Percentiles rank a stretch among this genome's conserved stretches.
Evolutionary conservation across 2,888 invertebrate genomes (phyloP).

Genomic region (Seira sanloemensis): DNA sequence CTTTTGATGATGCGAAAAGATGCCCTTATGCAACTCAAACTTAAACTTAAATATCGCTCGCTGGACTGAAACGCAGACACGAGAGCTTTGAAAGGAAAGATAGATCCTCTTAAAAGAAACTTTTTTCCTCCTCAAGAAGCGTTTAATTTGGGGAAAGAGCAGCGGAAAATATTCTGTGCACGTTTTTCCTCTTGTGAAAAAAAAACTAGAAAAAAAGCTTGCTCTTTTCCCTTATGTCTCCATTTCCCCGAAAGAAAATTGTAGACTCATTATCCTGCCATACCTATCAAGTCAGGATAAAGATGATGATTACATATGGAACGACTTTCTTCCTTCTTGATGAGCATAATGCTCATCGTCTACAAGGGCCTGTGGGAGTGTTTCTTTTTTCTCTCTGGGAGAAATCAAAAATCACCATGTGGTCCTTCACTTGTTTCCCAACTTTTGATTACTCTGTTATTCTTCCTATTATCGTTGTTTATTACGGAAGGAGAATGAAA

Average conservation of each 20-base stretch:
- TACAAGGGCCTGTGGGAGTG: neutral
- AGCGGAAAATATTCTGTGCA: constrained; percentile 33
- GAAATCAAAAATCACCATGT: constrained; percentile 5
- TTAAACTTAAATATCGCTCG: too few species aligned
- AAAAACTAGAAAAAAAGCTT: neutral
- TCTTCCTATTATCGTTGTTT: neutral
- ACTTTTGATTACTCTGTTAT: constrained; percentile 7
- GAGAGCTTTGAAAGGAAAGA: neutral
- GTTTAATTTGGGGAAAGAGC: constrained; percentile 8
- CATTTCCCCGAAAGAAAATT: constrained; percentile 33
- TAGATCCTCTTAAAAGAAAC: neutral
- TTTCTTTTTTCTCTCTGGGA: neutral
- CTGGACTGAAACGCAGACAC: neutral
- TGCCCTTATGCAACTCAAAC: constrained; percentile 3
- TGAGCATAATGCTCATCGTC: constrained; percentile 12
- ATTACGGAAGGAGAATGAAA: constrained; percentile 6
- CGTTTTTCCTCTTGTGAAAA: constrained; percentile 34
- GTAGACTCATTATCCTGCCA: constrained; percentile 38
- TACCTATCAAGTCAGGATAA: constrained; percentile 17
- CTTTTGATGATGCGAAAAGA: constrained; percentile 12
- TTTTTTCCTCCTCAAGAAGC: constrained; percentile 1
- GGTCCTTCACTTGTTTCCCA: neutral
- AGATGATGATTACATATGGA: constrained; percentile 22
- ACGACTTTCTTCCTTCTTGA: constrained; percentile 22
- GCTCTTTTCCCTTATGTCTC: constrained; percentile 5